A percentile compares a stretch with the other conserved stretches of the same genome.
These are phyloP conservation scores for Lophius americanus DNA, from an alignment of 2,797 vertebrate species.

Conservation along the genomic window DNA sequence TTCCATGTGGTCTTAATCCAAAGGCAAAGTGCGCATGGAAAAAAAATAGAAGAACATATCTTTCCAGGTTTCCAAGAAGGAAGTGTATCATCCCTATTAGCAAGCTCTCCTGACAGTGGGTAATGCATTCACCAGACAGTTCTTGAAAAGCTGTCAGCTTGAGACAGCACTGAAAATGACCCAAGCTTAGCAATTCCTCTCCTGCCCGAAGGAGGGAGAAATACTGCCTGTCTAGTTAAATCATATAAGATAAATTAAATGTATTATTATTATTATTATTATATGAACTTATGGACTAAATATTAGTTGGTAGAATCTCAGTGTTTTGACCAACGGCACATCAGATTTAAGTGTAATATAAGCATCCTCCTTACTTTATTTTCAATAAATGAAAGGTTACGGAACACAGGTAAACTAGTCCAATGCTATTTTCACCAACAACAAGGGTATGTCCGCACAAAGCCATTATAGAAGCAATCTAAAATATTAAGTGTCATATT, in stretches of 20 bases:
- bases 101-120: slow-evolving; percentile 4
- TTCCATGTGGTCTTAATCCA: slow-evolving; percentile 48
- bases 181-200: slow-evolving; percentile 2
- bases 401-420: no score
- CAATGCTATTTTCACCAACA: no score
- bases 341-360: no score
- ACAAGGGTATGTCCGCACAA: no score
- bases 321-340: not conserved
- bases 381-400: no score
- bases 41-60: slow-evolving; percentile 17
- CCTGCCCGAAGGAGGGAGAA: slow-evolving; percentile 4
- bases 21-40: slow-evolving; percentile 36
- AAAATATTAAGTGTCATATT: no score
- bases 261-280: no score
- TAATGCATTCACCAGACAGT: slow-evolving; percentile 15
- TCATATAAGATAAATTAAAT: not conserved
- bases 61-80: slow-evolving; percentile 36
- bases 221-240: not conserved
- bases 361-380: no score
- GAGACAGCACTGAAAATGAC: not conserved
- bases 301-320: not conserved
- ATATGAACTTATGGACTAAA: not conserved
- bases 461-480: no score
- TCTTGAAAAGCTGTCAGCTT: not conserved
- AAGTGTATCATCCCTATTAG: slow-evolving; percentile 34